These are phyloP conservation scores for Drosophila tripunctata DNA, from an alignment of 2,888 invertebrate genomes.

Conservation along the genomic window DNA sequence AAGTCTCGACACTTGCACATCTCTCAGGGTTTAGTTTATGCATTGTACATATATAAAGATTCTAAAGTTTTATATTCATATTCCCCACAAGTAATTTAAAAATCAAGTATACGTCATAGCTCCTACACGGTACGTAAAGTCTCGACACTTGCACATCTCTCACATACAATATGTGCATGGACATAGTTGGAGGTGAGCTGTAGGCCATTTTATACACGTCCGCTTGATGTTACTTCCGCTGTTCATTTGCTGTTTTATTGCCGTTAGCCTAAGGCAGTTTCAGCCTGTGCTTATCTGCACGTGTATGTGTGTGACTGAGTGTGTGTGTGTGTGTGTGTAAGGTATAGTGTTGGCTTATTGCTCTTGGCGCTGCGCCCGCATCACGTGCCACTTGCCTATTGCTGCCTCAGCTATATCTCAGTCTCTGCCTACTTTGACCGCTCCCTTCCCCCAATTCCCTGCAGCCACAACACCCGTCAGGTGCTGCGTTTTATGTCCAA, in stretches of 20 bases:
- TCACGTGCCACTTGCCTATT: conserved; percentile 68
- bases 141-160: neutral
- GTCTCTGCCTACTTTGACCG: neutral
- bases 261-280: conserved; percentile 53
- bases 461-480: too few relatives aligned
- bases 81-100: too few relatives aligned
- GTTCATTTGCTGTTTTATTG: conserved; percentile 78
- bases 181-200: conserved; percentile 22
- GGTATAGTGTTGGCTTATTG: conserved; percentile 24
- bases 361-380: conserved; percentile 29
- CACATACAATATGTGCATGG: neutral
- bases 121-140: too few relatives aligned
- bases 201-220: conserved; percentile 47
- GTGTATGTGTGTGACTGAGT: neutral
- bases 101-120: too few relatives aligned
- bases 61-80: too few relatives aligned
- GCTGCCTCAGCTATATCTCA: conserved; percentile 3
- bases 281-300: conserved; percentile 2
- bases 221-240: conserved; percentile 74
- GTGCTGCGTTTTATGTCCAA: conserved; percentile 76
- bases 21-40: too few relatives aligned
- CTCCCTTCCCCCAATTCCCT: conserved; percentile 10
- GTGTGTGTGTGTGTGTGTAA: conserved; percentile 7
- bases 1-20: too few relatives aligned
- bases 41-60: too few relatives aligned